A percentile compares a stretch with the other conserved stretches of the same genome.
phyloP scores from a whole-genome alignment of 35 echinoderm and acorn worm species.

The Ophioderma brevispina region DNA sequence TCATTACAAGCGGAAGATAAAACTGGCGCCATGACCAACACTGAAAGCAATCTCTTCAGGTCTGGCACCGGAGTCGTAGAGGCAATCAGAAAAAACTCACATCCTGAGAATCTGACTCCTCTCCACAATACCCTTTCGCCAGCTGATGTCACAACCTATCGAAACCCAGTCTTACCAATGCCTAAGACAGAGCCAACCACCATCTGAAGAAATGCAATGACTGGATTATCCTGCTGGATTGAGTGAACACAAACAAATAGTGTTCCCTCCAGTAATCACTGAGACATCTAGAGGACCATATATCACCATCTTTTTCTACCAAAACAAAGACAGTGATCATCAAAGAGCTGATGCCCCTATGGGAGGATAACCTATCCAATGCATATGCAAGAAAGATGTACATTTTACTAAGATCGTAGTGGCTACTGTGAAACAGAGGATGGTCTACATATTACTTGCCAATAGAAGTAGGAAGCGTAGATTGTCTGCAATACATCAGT shows the following conservation, averaged over 20 bases:
- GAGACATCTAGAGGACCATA: too few species aligned
- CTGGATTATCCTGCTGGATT: background rate
- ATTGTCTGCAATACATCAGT: background rate
- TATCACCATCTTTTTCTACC: too few species aligned
- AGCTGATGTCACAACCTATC: slow-evolving; percentile 2
- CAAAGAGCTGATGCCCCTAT: background rate
- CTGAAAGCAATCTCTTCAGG: background rate
- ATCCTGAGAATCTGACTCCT: background rate
- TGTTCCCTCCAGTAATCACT: too few species aligned
- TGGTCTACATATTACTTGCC: background rate
- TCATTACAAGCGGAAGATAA: background rate
- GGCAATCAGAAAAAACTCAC: background rate
- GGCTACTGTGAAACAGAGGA: background rate
- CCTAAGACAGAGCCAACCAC: background rate
- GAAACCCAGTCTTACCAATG: background rate
- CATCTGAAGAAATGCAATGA: background rate
- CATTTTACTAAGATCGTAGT: background rate
- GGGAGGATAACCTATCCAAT: background rate
- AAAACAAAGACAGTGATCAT: background rate
- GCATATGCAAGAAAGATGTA: background rate
- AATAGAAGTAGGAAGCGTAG: background rate
- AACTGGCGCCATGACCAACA: background rate
- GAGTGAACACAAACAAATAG: background rate
- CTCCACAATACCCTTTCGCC: background rate
- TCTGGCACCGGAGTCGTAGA: background rate